Evolutionary conservation across 2,888 invertebrate species (phyloP).

Genomic region (Rhagophthalmus giganteus): DNA sequence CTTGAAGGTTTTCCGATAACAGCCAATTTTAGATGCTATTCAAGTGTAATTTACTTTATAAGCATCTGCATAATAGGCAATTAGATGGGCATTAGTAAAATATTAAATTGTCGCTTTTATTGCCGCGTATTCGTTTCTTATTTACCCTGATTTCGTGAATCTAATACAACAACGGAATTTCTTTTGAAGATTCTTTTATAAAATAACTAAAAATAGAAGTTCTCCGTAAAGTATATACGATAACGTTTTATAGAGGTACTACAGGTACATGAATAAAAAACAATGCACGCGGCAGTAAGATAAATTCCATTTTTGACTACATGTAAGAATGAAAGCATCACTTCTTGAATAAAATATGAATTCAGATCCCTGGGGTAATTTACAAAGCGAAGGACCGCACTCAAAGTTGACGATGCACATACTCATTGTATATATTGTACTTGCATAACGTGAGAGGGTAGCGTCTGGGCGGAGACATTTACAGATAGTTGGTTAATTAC

Average conservation of each 20-base stretch:
- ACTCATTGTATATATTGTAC: conserved; percentile 25
- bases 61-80: background rate
- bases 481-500: too few relatives aligned
- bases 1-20: conserved; percentile 5
- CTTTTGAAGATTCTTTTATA: conserved; percentile 1
- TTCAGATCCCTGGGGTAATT: conserved; percentile 28
- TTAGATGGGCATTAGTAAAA: background rate
- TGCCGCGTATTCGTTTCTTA: too few relatives aligned
- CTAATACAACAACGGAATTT: background rate
- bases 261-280: conserved; percentile 31
- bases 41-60: background rate
- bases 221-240: conserved; percentile 16
- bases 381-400: conserved; percentile 31
- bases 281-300: conserved; percentile 29
- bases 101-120: background rate
- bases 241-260: conserved; percentile 28
- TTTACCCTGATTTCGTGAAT: too few relatives aligned
- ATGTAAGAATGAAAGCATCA: conserved; percentile 29
- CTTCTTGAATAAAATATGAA: conserved; percentile 32
- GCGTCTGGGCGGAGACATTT: background rate
- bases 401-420: conserved; percentile 29
- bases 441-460: conserved; percentile 12
- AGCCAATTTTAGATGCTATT: conserved; percentile 1
- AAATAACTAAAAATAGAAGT: conserved; percentile 15
- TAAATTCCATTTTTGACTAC: conserved; percentile 32